phyloP scores from a whole-genome alignment of 2,888 invertebrate species.

The Andrena bucephala region DNA sequence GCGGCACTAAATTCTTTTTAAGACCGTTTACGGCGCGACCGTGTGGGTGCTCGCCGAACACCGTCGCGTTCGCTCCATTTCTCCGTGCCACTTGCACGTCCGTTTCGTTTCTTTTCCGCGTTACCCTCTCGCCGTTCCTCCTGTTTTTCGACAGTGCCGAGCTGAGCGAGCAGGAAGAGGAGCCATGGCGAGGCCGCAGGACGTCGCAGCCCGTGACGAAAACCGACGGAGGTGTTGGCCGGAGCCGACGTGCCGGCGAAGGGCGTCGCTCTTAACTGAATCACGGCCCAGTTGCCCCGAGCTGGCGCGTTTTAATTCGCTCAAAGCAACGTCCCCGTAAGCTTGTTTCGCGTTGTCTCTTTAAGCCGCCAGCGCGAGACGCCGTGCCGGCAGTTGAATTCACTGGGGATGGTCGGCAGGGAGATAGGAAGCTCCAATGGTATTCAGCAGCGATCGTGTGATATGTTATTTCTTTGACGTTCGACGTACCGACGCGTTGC shows the following conservation, averaged over 20 bases:
- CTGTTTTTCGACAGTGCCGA: not conserved
- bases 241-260: slow-evolving; percentile 8
- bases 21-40: slow-evolving; percentile 43
- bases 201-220: not conserved
- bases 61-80: slow-evolving; percentile 23
- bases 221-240: slow-evolving; percentile 16
- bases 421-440: not conserved
- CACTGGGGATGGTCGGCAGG: not conserved
- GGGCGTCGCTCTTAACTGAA: slow-evolving; percentile 72
- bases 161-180: not conserved
- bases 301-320: slow-evolving; percentile 67
- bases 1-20: slow-evolving; percentile 60
- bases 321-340: slow-evolving; percentile 50
- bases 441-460: not conserved
- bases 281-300: slow-evolving; percentile 50
- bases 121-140: not conserved
- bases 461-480: not conserved
- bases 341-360: slow-evolving; percentile 23
- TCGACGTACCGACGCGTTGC: slow-evolving; percentile 13
- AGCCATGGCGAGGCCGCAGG: not conserved
- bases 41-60: slow-evolving; percentile 9
- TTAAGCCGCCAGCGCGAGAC: not conserved
- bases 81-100: slow-evolving; percentile 17
- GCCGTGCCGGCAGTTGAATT: slow-evolving; percentile 4
- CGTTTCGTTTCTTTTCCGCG: not conserved